Evolutionary conservation across 92 coral and sea anemone species (phyloP), one percentile per base, ranked within the genome.

Genomic region (Diadumene lineata): DNA sequence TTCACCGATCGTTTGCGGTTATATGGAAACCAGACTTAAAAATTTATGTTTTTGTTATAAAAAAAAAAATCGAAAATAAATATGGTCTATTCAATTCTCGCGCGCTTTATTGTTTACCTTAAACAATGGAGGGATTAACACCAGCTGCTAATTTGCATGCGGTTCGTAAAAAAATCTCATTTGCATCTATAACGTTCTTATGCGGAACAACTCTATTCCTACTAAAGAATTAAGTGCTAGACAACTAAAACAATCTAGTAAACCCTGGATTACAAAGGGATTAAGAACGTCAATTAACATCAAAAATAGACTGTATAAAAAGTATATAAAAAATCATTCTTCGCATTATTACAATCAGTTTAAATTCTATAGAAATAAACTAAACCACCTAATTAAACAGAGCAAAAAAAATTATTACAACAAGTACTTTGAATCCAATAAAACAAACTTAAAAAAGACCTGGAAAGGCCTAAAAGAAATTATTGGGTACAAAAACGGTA

Each of bases 401-500:
- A 51, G 70, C 55, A 83, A 83, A 64, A 69, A 55, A 31, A 76
- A 61, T 29, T 79, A 75, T 66, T 82, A 82, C 21, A 76, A 75
- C 13, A 64, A 76, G 19, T 75, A 28, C 56, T 77, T 83, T 53
- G 43, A 61, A 50, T 57, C 21, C 21, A 83, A 82, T 51, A 25
- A 68, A 60, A 74, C 64, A 17, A 76, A 68, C 57, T 57, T 70
- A 32, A 82, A 74, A 68, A 82, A 82, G 23, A 66, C 61, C 23
- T 81, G 81, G 86, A 67, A 68, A 75, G 82, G 86, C n/a, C 75
- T 70, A 7, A 80, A 70, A 75, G 75, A 82, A 75, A 75, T 56
- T 10, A 66, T 31, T 33, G 34, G 43, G 7, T 31, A 62, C 10
- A 62, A 75, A 53, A 16, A 16, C 33, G 38, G 34, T 1, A 33